A percentile compares a stretch with the other conserved stretches of the same genome.
These are phyloP conservation scores for Eremophila alpestris DNA, from an alignment of 2,797 vertebrate genomes.

Conservation along the genomic window DNA sequence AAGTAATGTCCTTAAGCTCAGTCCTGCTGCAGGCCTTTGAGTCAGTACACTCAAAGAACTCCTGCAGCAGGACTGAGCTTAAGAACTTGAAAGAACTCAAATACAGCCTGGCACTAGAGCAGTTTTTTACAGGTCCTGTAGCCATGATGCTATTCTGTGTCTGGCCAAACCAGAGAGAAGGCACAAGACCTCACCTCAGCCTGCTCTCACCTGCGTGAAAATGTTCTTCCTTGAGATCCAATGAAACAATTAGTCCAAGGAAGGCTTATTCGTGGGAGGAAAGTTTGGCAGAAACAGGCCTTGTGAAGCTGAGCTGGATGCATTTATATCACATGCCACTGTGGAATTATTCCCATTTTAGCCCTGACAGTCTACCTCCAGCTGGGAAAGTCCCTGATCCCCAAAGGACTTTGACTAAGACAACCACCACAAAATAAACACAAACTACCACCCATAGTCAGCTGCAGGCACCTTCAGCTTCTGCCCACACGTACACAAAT, in stretches of 20 bases:
- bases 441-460: background rate
- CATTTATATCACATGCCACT: background rate
- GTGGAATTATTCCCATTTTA: conserved; percentile 32
- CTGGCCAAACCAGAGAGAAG: background rate
- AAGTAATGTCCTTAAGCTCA: background rate
- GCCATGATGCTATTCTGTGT: background rate
- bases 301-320: conserved; percentile 10
- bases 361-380: background rate
- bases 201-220: background rate
- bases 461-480: conserved; percentile 9
- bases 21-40: background rate
- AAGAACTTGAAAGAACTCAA: background rate
- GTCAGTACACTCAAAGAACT: background rate
- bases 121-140: background rate
- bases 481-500: background rate
- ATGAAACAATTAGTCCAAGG: background rate
- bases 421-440: background rate
- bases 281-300: background rate
- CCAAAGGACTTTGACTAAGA: background rate
- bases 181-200: background rate
- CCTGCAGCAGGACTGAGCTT: no score
- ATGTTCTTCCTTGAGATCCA: background rate
- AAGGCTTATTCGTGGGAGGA: background rate
- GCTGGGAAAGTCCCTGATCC: conserved; percentile 43
- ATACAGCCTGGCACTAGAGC: background rate